A percentile compares a stretch with the other conserved stretches of the same genome.
phyloP scores from a whole-genome alignment of 2,113 vertebrate species.

The Glaucomys volans region DNA sequence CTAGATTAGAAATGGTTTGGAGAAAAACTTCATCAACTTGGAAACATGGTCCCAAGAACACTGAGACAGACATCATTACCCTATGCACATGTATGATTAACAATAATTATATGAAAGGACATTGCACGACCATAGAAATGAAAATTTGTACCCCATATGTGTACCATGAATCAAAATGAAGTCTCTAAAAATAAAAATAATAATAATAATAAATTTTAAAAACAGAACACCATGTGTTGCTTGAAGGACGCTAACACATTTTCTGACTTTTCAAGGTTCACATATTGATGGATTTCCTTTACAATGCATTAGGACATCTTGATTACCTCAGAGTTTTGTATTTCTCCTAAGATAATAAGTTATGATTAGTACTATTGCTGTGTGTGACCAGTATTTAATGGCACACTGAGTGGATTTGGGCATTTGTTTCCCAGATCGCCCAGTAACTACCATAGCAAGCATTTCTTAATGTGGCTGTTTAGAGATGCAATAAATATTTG shows the following conservation, averaged over 20 bases:
- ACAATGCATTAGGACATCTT: not conserved
- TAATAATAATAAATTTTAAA: no score
- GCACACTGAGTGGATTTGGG: not conserved
- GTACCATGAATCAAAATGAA: no score
- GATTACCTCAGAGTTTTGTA: constrained; percentile 40
- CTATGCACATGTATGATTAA: no score
- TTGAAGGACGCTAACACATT: not conserved
- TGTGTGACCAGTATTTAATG: constrained; percentile 25
- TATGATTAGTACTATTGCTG: not conserved
- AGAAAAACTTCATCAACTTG: not conserved
- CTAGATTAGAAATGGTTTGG: constrained; percentile 71
- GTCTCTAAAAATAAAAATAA: no score
- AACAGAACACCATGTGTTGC: not conserved
- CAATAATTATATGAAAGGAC: no score
- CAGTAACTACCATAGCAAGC: not conserved
- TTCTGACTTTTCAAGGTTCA: not conserved
- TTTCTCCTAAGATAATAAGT: constrained; percentile 56
- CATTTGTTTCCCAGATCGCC: constrained; percentile 43
- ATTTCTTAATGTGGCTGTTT: not conserved
- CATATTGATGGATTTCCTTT: not conserved
- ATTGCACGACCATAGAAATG: no score
- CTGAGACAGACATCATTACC: no score
- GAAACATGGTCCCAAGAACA: constrained; percentile 54
- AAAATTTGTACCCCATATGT: no score
- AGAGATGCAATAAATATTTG: constrained; percentile 24